phyloP scores from a whole-genome alignment of 2,113 vertebrate species.

The Lynx canadensis region DNA sequence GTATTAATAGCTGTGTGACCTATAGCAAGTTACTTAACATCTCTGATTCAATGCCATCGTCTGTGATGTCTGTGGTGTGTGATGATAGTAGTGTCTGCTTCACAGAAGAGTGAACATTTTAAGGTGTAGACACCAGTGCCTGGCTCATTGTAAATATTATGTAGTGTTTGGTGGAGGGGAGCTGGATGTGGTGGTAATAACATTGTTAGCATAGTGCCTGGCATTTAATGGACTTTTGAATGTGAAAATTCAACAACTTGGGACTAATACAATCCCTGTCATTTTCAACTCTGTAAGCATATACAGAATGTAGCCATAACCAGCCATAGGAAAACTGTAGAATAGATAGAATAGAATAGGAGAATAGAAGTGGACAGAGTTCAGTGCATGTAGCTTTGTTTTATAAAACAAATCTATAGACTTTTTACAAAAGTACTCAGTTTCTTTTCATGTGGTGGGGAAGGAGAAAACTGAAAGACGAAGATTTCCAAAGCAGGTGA shows the following conservation, averaged over 20 bases:
- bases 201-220: not conserved
- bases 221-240: not conserved
- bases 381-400: not conserved
- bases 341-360: not conserved
- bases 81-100: not conserved
- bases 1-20: not conserved
- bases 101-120: not conserved
- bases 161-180: not conserved
- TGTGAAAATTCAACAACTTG: conserved; percentile 21
- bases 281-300: not conserved
- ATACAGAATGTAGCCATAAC: not conserved
- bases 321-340: not conserved
- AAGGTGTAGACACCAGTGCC: not conserved
- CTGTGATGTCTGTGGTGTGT: not conserved
- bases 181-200: not conserved
- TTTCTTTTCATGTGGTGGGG: not conserved
- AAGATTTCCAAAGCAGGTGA: not conserved
- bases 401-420: not conserved
- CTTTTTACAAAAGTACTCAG: not conserved
- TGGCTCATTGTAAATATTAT: not conserved
- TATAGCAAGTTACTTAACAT: not conserved
- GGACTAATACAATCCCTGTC: not conserved
- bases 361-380: not conserved
- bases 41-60: not conserved
- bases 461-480: conserved; percentile 25